phyloP scores from a whole-genome alignment of 2,113 vertebrate species.

The Forbesichthys agassizii region DNA sequence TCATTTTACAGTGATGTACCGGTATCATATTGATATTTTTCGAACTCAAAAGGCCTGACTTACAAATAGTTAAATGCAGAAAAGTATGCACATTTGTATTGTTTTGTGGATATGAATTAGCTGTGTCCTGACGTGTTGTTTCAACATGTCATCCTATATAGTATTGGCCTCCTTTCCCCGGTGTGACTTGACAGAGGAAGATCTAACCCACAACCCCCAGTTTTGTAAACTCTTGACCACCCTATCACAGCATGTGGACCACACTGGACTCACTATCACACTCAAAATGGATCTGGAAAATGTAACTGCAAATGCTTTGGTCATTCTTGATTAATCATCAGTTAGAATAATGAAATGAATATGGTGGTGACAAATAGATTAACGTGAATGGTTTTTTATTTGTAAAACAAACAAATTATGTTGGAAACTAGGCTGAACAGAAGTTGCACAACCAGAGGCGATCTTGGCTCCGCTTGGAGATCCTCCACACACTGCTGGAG shows the following conservation, averaged over 20 bases:
- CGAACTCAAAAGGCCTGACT: too few relatives aligned
- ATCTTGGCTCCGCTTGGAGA: constrained; percentile 79
- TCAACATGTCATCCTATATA: constrained; percentile 9
- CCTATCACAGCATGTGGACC: constrained; percentile 79
- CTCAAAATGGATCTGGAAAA: constrained; percentile 78
- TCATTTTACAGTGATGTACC: too few relatives aligned
- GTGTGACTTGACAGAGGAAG: constrained; percentile 78
- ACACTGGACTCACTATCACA: constrained; percentile 73
- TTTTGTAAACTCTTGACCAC: constrained; percentile 79
- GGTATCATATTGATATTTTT: too few relatives aligned
- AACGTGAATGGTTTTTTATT: not conserved
- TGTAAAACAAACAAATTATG: not conserved
- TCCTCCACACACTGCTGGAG: constrained; percentile 74
- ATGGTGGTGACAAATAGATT: not conserved
- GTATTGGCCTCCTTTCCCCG: constrained; percentile 76
- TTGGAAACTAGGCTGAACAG: constrained; percentile 56
- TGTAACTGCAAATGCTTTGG: constrained; percentile 61
- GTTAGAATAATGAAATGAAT: not conserved
- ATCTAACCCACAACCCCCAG: constrained; percentile 77
- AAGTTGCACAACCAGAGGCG: constrained; percentile 38
- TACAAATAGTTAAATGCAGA: too few relatives aligned
- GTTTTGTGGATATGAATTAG: not conserved
- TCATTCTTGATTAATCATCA: not conserved
- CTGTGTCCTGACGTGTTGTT: not conserved
- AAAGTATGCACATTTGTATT: not conserved